Conservation (phyloP, 2,113 vertebrate species). For the Rhegmatorhina hoffmannsi region DNA sequence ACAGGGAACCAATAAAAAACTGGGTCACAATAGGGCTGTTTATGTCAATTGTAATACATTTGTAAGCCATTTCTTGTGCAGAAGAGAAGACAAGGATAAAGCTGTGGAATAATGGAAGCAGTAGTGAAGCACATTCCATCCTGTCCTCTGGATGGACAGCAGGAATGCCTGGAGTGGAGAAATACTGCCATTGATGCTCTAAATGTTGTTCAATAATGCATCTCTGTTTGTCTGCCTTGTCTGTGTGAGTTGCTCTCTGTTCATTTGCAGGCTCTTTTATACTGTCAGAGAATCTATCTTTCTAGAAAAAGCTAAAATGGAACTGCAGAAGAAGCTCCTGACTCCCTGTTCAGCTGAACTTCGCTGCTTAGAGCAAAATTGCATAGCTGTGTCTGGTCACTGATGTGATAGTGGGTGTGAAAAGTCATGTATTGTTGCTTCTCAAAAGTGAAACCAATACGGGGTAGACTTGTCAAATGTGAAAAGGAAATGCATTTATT, state of each 20-base stretch:
- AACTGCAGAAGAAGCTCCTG: constrained; percentile 14
- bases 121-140: not conserved
- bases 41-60: not conserved
- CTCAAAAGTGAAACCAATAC: constrained; percentile 28
- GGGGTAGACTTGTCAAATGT: constrained; percentile 47
- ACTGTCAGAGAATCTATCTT: constrained; percentile 36
- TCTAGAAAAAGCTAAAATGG: constrained; percentile 31
- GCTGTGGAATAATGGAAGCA: not conserved
- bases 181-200: not conserved
- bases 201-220: not conserved
- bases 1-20: not conserved
- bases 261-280: constrained; percentile 13
- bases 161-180: not conserved
- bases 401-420: constrained; percentile 46
- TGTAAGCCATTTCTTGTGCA: not conserved
- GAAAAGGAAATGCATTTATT: constrained; percentile 29
- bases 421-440: constrained; percentile 59
- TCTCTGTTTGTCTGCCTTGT: constrained; percentile 30
- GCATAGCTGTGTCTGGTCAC: constrained; percentile 23
- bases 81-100: not conserved
- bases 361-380: not conserved
- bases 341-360: constrained; percentile 16
- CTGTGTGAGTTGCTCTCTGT: not conserved
- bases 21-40: not conserved
- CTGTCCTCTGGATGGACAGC: not conserved